Percentiles rank a stretch among this genome's conserved stretches.
Conservation (phyloP, 2,113 vertebrate species). For the Ammospiza caudacuta region DNA sequence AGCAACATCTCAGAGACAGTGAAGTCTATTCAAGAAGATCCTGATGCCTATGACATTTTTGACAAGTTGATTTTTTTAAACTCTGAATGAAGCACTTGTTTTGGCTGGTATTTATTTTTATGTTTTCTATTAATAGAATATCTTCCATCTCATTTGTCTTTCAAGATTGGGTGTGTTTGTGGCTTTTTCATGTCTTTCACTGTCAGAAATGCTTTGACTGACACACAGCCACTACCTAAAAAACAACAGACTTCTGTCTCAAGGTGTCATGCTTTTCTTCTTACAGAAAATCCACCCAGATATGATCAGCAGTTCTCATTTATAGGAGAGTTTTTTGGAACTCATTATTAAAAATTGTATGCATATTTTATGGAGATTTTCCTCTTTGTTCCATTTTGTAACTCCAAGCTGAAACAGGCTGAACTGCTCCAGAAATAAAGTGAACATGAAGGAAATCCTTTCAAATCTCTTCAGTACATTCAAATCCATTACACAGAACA, state of each 20-base stretch:
- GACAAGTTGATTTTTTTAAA: slow-evolving; percentile 29
- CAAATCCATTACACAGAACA: slow-evolving; percentile 33
- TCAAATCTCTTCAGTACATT: slow-evolving; percentile 45
- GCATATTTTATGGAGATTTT: slow-evolving; percentile 38
- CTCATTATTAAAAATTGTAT: not conserved
- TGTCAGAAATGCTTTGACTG: not conserved
- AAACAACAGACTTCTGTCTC: not conserved
- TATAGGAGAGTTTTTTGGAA: not conserved
- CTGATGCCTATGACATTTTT: slow-evolving; percentile 11
- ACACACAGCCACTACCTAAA: not conserved
- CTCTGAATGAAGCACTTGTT: slow-evolving; percentile 3
- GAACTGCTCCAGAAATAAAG: slow-evolving; percentile 49
- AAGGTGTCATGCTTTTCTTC: not conserved
- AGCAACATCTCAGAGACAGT: not conserved
- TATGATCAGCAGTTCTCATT: not conserved
- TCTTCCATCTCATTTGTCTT: slow-evolving; percentile 7
- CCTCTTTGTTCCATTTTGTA: slow-evolving; percentile 28
- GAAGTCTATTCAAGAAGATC: not conserved
- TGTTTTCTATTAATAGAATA: slow-evolving; percentile 43
- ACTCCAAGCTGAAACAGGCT: slow-evolving; percentile 13
- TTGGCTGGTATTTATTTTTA: slow-evolving; percentile 36
- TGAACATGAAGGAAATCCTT: slow-evolving; percentile 50
- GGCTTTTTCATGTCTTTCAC: not conserved
- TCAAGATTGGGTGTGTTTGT: not conserved
- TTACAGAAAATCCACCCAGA: not conserved